Base-by-base conservation (phyloP, 2,113 vertebrate genomes). In the Phocoena sinus region DNA sequence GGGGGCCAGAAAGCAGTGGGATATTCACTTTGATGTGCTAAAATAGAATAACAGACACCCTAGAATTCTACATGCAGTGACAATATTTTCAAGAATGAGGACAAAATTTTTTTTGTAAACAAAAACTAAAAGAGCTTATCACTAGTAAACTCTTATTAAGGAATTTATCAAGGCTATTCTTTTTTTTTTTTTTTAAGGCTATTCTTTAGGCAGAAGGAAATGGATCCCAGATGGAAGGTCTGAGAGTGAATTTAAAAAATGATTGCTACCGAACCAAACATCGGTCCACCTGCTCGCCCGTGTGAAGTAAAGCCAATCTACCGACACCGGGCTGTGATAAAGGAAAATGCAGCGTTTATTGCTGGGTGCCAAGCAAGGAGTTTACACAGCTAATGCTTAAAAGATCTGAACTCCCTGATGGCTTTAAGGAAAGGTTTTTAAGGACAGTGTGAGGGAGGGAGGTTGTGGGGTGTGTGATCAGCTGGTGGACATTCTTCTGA, bases 171-270 rank as follows among this genome's bases (percentile, higher is more conserved):
- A 81, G 26, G 44, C 18, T 47, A 9, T 80, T 79, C 28, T 17
- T 17, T 18, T 53, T 53, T 53, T 50, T 50, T 50, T 53, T 53
- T 53, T 82, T 65, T 36, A 89, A 88, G 41, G n/a, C 33, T 63
- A 65, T 56, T 80, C 21, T 73, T 74, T 20, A 73, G 67, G 65
- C 67, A 73, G 41, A 89, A 89, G 67, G 44, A 89, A 82, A 82
- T 44, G 25, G 67, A 89, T 65, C 53, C 26, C 26, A 88, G 58
- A n/a, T 44, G n/a, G 79, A 31, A 65, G 28, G 5, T 36, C 44
- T 1, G 17, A 67, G n/a, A 67, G 58, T 74, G 11, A n/a, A 36
- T 44, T 82, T 13, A n/a, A 25, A 73, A 82, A 82, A 56, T 56
- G 50, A n/a, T 56, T 21, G 33, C 7, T 56, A 36, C n/a, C 2